A percentile compares a stretch with the other conserved stretches of the same genome.
These are phyloP conservation scores for Actinopyga echinites DNA, from an alignment of 53 echinoderm and acorn worm species.

Conservation along the genomic window DNA sequence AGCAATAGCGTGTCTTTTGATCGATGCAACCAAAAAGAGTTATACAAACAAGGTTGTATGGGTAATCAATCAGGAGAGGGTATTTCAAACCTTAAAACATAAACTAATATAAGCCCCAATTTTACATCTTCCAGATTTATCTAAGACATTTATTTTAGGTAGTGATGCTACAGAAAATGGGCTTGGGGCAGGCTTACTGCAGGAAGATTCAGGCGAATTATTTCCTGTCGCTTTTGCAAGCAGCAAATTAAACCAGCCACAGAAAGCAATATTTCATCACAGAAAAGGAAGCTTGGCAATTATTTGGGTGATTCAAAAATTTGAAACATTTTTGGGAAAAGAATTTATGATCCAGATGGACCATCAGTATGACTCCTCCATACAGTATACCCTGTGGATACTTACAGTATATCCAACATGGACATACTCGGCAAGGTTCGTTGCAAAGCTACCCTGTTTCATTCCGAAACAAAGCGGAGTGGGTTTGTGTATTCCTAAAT, in stretches of 20 bases:
- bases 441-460: too few relatives aligned
- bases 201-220: not conserved
- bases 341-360: conserved; percentile 3
- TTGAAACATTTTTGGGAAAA: conserved; percentile 35
- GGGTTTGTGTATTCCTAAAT: too few relatives aligned
- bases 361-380: too few relatives aligned
- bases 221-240: conserved; percentile 50
- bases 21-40: conserved; percentile 43
- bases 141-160: conserved; percentile 23
- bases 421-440: too few relatives aligned
- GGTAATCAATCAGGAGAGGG: conserved; percentile 42
- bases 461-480: too few relatives aligned
- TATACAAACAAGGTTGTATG: conserved; percentile 48
- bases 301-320: conserved; percentile 40
- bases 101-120: conserved; percentile 22
- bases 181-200: conserved; percentile 43
- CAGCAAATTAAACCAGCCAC: not conserved
- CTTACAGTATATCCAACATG: too few relatives aligned
- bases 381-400: too few relatives aligned
- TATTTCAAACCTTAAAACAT: conserved; percentile 21
- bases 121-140: conserved; percentile 30
- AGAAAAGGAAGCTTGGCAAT: conserved; percentile 11
- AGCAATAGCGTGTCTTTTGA: conserved; percentile 54
- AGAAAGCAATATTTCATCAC: not conserved
- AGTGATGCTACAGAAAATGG: conserved; percentile 38